Base-by-base conservation (phyloP, 2,888 invertebrate species). In the Dicyrtoma fusca region DNA sequence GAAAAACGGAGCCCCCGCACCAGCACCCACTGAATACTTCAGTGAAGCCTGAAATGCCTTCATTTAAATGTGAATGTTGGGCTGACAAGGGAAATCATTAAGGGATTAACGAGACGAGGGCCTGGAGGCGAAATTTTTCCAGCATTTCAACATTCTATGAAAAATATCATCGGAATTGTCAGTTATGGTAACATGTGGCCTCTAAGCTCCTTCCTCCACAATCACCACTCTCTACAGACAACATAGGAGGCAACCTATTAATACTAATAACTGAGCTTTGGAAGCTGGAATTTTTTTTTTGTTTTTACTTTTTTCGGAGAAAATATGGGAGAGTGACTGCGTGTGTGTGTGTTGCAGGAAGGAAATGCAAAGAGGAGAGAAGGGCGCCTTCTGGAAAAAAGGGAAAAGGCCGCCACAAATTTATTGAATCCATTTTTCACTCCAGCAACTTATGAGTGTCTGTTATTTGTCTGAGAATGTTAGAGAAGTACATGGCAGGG, bases 371-470 rank as follows among this genome's bases (percentile, higher is more conserved):
- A 57, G 26, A 57, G 26, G 26, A 57, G 26, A n/a, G 13, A 57
- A 44, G 25, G 65, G 51, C 65, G 62, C 51, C 61, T 51, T 51
- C 49, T 55, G 62, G 57, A 45, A 64, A 53, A 65, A 62, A 26
- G 42, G 42, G 63, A 65, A 74, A 72, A 64, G 44, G 42, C 71
- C 68, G 72, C 69, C 69, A 68, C 72, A 72, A 74, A 74, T 74
- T 74, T 74, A 74, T 74, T 74, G 74, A 69, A 72, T 69, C 74
- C 72, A 74, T 74, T 74, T 74, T 69, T 74, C 72, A 72, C 59
- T 61, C 51, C 23, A 65, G 65, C 59, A 72, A 74, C 71, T 72
- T 74, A 72, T 74, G 74, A 72, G 72, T 69, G 71, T 72, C 71
- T 74, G 74, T 69, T 74, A 74, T 74, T 74, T 74, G 69, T 74